Base-by-base conservation (phyloP, 2,797 vertebrate species). In the Pseudochromis fuscus region DNA sequence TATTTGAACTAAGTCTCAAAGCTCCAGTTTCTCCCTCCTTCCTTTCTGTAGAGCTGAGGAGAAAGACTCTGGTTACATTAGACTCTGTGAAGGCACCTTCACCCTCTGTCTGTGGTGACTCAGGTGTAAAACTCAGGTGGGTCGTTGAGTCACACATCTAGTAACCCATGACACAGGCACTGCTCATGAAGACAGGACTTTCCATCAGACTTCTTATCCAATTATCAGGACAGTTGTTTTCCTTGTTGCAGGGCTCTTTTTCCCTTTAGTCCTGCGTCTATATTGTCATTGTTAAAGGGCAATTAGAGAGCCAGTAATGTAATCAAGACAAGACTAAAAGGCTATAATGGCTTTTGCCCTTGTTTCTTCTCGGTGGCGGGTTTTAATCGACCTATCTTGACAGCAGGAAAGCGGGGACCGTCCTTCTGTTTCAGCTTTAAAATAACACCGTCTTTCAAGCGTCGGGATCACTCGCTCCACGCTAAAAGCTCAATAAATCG, bases 401-500 rank as follows among this genome's bases (percentile, higher is more conserved):
- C 38, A 11, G 37, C 50, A 49, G 46, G 53, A 65, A 35, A 65
- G 52, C 23, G 31, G 30, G 53, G 66, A 52, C 59, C 30, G 50
- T 82, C 58, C 70, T 83, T 74, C 25, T 63, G 49, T 79, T 82
- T 62, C 86, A 80, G 49, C 66, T 81, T 78, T 69, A 82, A 84
- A 87, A 87, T 53, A 77, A 84, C 71, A 68, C 58, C 6, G 67
- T 53, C 62, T 75, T 23, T 57, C 25, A 38, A 69, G 56, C 68
- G 16, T 37, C 56, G 52, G 77, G 65, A 79, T 82, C 76, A 77
- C 67, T 55, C 67, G 59, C 73, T 84, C 72, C 77, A 28, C 52
- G 64, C 67, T 91, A 89, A 93, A 87, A 92, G 91, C 88, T 81
- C 90, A 88, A 92, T 91, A 88, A 82, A 91, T 92, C 77, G 67